A percentile compares a stretch with the other conserved stretches of the same genome.
Conservation (phyloP, 2,113 vertebrate species). For the Cheilinus undulatus region DNA sequence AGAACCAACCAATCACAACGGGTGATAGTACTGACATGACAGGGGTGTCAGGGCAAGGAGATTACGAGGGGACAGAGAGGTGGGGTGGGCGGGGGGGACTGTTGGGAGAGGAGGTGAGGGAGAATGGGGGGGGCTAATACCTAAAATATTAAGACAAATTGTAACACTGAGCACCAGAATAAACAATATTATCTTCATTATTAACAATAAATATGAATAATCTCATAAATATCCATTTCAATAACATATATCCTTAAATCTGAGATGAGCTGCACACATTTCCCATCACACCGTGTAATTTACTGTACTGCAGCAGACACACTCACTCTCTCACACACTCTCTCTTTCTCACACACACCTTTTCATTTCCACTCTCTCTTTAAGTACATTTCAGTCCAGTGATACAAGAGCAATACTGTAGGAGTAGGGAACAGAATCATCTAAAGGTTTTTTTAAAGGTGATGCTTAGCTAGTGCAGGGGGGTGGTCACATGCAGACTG, state of each 20-base stretch:
- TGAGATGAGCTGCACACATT: constrained; percentile 47
- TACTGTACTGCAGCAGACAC: constrained; percentile 27
- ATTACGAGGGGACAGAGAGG: constrained; percentile 10
- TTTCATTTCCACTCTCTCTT: constrained; percentile 13
- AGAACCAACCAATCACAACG: constrained; percentile 57
- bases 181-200: constrained; percentile 66
- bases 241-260: constrained; percentile 56
- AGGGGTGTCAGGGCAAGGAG: not conserved
- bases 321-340: constrained; percentile 14
- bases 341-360: constrained; percentile 9
- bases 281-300: constrained; percentile 35
- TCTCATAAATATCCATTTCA: constrained; percentile 64
- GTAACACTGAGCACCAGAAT: constrained; percentile 75
- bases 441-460: constrained; percentile 55
- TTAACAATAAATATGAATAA: constrained; percentile 69
- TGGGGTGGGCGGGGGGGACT: constrained; percentile 3
- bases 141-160: constrained; percentile 67
- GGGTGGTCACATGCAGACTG: constrained; percentile 77
- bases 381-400: constrained; percentile 45
- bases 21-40: constrained; percentile 41
- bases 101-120: constrained; percentile 11
- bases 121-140: constrained; percentile 54
- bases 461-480: constrained; percentile 55
- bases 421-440: constrained; percentile 39
- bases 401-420: constrained; percentile 64